Base-by-base conservation (phyloP, 2,797 vertebrate genomes). In the Brachyrhaphis roseni region DNA sequence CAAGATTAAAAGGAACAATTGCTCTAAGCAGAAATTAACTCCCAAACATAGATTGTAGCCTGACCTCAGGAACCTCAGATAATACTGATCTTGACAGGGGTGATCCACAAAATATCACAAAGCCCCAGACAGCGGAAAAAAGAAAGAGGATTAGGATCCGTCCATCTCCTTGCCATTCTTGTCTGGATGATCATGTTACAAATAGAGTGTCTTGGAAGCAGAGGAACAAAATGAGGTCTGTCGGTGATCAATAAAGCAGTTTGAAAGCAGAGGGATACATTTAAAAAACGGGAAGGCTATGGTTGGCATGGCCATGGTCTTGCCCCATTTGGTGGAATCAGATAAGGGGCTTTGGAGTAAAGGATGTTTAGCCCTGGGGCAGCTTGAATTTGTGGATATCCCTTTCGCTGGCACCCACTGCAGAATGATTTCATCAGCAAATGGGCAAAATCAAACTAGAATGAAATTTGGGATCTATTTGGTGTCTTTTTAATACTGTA, bases 241-340 rank as follows among this genome's bases (percentile, higher is more conserved):
- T 89, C 71, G 76, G 74, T 74, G 78, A 94, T 94, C 94, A 92
- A 92, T 95, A 92, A 91, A 91, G 85, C 87, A 74, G 85, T 88
- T 87, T 87, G 82, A 91, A 84, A 90, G 87, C 76, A 89, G 76
- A 84, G 85, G 86, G 88, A 90, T 88, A 84, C 87, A 79, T 83
- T 93, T 86, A 85, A 82, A 88, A 73, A 88, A 92, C 91, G 90
- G 88, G 91, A 94, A 94, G 87, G 81, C 86, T 78, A 72, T 72
- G 77, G 89, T 89, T 93, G 94, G 91, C 93, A 90, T 85, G 86
- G 85, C 87, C 87, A 82, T 90, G 87, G 91, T 92, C 87, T 88
- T 64, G n/a, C 46, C 86, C 86, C 77, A 84, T 93, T 92, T 94
- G 92, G 87, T 92, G 88, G 91, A 90, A 95, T 94, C 94, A 94